Conservation (phyloP, 2,888 invertebrate genomes). For the Cheilosia urbana region DNA sequence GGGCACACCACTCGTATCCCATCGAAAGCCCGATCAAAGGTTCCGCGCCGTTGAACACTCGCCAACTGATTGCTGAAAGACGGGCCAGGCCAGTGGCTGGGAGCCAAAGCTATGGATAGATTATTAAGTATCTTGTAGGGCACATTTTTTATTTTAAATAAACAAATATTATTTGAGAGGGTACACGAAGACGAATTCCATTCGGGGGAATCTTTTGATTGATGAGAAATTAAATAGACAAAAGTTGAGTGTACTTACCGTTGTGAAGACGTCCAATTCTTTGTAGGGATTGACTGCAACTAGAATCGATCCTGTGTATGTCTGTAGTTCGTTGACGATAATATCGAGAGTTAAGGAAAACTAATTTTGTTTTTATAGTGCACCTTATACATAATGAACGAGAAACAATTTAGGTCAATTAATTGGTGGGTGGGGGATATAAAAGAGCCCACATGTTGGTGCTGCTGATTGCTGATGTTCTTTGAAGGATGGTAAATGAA, state of each 20-base stretch:
- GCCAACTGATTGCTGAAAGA: conserved; percentile 44
- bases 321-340: conserved; percentile 87
- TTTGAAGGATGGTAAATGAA: conserved; percentile 1
- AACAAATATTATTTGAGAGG: conserved; percentile 9
- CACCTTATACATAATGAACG: not conserved
- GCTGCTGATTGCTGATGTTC: not conserved
- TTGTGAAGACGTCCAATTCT: conserved; percentile 93
- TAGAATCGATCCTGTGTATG: conserved; percentile 96
- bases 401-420: conserved; percentile 49
- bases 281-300: conserved; percentile 98
- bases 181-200: no score
- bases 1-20: conserved; percentile 22
- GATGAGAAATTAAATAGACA: conserved; percentile 44
- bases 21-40: conserved; percentile 55
- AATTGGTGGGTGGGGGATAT: not conserved
- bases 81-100: not conserved
- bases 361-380: conserved; percentile 37
- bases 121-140: conserved; percentile 54
- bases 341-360: conserved; percentile 86
- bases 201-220: conserved; percentile 18
- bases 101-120: conserved; percentile 17
- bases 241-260: conserved; percentile 87
- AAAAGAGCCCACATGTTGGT: conserved; percentile 16
- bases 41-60: conserved; percentile 48
- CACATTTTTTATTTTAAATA: conserved; percentile 23